phyloP scores from a whole-genome alignment of 1,140 invertebrate species.

The Schmidtea mediterranea region DNA sequence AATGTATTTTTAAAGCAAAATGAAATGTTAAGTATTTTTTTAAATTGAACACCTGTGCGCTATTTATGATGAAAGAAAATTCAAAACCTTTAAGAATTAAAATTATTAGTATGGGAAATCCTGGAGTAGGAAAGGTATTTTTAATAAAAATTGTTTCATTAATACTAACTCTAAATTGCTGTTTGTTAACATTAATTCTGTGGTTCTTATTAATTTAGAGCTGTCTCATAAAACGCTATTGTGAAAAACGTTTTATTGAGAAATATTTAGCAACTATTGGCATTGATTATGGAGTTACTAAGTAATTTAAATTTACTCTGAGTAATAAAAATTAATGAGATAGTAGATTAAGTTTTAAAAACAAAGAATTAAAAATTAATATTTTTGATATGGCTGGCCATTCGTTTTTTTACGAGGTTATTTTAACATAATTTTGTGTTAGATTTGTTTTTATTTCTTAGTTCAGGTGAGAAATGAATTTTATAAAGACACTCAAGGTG shows the following conservation, averaged over 20 bases:
- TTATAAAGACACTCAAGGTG: constrained; percentile 25
- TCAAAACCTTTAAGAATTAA: not conserved
- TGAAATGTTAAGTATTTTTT: no score
- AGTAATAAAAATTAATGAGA: not conserved
- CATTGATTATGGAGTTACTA: constrained; percentile 31
- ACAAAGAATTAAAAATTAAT: constrained; percentile 26
- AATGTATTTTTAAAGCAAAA: no score
- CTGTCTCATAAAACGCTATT: constrained; percentile 30
- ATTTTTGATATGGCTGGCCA: constrained; percentile 31
- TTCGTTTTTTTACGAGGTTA: constrained; percentile 28
- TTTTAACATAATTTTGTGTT: no score
- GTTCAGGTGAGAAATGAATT: constrained; percentile 26
- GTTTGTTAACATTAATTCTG: not conserved
- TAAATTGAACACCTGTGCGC: no score
- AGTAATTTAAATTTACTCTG: constrained; percentile 13
- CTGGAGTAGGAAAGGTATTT: not conserved
- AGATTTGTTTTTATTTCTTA: constrained; percentile 7
- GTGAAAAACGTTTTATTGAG: constrained; percentile 30
- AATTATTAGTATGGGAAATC: constrained; percentile 2
- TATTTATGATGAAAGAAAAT: no score
- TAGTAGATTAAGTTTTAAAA: constrained; percentile 18
- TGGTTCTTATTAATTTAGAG: no score
- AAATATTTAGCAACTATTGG: constrained; percentile 31
- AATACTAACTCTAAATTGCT: not conserved
- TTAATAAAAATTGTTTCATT: not conserved